These are phyloP conservation scores for Luffia ferchaultella DNA, from an alignment of 2,888 invertebrate species.

Conservation along the genomic window DNA sequence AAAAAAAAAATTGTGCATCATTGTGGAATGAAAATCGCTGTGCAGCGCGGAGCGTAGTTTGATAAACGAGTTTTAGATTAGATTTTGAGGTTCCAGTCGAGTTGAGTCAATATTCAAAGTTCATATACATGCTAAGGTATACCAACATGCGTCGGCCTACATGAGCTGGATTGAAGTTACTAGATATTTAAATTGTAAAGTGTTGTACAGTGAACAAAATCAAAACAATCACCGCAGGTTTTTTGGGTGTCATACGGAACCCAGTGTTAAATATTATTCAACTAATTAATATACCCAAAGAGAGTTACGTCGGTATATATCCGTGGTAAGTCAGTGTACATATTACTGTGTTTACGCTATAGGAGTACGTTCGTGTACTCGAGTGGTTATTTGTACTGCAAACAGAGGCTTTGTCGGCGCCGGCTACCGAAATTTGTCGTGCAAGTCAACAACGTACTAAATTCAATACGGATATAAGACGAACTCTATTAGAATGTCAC, in stretches of 20 bases:
- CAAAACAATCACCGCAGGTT: neutral
- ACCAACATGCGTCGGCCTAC: no score
- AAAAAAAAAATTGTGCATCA: no score
- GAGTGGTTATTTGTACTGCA: neutral
- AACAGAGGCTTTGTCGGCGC: constrained; percentile 4
- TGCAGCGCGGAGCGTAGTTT: no score
- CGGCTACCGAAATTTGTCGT: constrained; percentile 5
- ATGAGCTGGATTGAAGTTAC: no score
- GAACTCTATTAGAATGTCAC: neutral
- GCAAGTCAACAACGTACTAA: neutral
- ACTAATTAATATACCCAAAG: neutral
- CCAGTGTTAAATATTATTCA: neutral
- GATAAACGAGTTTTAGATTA: no score
- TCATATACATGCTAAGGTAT: no score
- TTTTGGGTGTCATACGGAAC: neutral
- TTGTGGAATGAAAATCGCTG: no score
- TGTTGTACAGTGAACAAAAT: no score
- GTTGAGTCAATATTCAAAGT: no score
- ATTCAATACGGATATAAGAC: neutral
- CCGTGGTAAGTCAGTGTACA: neutral
- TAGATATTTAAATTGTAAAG: no score
- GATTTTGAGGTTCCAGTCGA: no score
- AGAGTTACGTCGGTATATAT: no score
- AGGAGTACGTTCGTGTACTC: neutral
- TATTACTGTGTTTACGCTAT: neutral